Evolutionary conservation across 2,797 vertebrate genomes (phyloP).

Genomic region (Molossus alvarezi): DNA sequence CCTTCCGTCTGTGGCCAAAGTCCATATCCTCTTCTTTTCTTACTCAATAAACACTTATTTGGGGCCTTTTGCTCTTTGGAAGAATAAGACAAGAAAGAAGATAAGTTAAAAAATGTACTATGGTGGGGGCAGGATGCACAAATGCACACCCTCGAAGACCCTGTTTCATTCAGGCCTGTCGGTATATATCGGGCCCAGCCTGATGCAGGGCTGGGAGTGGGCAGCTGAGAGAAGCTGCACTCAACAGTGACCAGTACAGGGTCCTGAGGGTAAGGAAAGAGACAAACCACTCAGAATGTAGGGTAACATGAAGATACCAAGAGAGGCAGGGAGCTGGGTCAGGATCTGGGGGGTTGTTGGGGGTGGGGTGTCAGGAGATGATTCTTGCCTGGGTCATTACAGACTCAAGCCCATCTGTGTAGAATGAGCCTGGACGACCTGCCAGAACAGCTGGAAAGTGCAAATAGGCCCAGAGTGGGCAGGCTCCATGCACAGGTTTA

Average conservation of each 20-base stretch:
- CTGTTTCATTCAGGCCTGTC: neutral
- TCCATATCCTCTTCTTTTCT: neutral
- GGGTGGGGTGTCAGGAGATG: neutral
- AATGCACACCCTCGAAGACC: neutral
- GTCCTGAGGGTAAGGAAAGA: neutral
- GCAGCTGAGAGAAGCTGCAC: neutral
- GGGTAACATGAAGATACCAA: neutral
- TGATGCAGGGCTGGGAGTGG: neutral
- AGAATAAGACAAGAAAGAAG: neutral
- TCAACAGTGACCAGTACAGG: neutral
- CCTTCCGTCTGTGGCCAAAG: neutral
- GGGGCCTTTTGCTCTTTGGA: neutral
- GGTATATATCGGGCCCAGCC: too few relatives aligned
- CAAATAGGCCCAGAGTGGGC: neutral
- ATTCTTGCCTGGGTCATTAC: neutral
- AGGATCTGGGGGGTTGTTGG: neutral
- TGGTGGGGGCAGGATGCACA: neutral
- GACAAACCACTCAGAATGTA: neutral
- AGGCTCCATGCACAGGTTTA: neutral
- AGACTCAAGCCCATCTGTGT: neutral
- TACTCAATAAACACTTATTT: neutral
- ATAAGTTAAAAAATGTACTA: neutral
- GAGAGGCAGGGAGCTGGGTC: neutral
- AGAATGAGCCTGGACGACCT: neutral
- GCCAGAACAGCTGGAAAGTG: neutral